A percentile compares a stretch with the other conserved stretches of the same genome.
Evolutionary conservation across 2,797 vertebrate genomes (phyloP).

Genomic region (Chrysocyon brachyurus): DNA sequence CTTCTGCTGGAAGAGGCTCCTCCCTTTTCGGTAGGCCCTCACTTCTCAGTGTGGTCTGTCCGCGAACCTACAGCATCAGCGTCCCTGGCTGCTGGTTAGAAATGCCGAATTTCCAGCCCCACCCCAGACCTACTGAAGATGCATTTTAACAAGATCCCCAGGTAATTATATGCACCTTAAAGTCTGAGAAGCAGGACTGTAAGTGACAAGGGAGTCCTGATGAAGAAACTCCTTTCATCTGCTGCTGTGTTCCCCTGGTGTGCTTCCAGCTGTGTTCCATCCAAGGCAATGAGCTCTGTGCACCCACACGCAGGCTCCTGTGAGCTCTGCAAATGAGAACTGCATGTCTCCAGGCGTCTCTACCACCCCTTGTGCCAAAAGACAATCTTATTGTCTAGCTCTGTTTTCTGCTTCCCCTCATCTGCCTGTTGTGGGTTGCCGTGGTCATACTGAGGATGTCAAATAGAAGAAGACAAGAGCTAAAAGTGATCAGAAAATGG

Average conservation of each 20-base stretch:
- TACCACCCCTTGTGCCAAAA: not conserved
- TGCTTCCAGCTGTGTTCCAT: not conserved
- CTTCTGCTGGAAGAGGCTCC: not conserved
- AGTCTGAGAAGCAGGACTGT: not conserved
- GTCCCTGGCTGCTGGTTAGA: not conserved
- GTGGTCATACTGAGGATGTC: not conserved
- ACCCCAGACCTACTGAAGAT: not conserved
- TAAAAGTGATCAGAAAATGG: not conserved
- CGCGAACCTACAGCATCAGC: not conserved
- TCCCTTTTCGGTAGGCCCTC: not conserved
- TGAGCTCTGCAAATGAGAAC: not conserved
- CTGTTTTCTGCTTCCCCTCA: not conserved
- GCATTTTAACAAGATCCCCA: not conserved
- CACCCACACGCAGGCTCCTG: rapidly evolving
- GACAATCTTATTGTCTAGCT: not conserved
- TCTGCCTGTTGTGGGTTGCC: not conserved
- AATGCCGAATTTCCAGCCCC: not conserved
- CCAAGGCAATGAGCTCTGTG: not conserved
- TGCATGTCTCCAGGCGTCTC: not conserved
- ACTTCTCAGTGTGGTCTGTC: not conserved
- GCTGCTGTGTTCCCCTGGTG: not conserved
- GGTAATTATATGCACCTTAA: not conserved
- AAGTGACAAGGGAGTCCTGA: not conserved
- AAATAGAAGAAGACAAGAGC: not conserved
- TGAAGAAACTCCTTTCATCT: not conserved